Evolutionary conservation across 2,888 invertebrate genomes (phyloP).

Genomic region (Theretra japonica): DNA sequence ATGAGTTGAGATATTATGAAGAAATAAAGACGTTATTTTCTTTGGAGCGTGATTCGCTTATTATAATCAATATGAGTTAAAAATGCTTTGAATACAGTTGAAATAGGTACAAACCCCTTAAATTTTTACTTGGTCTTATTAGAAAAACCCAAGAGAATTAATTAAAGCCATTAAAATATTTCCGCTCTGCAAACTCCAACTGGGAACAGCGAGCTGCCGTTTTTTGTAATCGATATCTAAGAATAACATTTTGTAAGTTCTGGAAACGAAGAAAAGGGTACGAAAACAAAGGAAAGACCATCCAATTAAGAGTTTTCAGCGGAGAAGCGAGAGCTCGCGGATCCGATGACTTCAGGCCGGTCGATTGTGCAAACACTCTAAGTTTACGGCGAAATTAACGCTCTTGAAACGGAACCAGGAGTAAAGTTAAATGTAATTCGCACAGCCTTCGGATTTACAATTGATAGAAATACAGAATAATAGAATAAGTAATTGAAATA

Average conservation of each 20-base stretch:
- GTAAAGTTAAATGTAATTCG: background rate
- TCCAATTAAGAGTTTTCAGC: conserved; percentile 24
- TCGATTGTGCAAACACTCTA: background rate
- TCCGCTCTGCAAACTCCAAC: background rate
- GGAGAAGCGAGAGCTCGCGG: background rate
- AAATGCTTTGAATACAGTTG: no score
- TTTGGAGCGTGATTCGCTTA: no score
- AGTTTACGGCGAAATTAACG: background rate
- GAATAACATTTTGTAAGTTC: background rate
- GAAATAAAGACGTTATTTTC: no score
- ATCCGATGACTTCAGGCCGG: conserved; percentile 1
- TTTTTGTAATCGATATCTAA: conserved; percentile 14
- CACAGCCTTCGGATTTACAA: no score
- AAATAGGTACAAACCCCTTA: background rate
- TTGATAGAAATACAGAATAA: no score
- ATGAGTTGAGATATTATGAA: no score
- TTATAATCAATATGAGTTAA: no score
- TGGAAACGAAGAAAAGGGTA: conserved; percentile 2
- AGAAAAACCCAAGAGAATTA: background rate
- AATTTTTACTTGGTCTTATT: background rate
- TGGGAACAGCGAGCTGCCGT: background rate
- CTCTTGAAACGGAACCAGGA: background rate
- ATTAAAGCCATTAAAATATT: background rate
- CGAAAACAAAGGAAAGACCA: conserved; percentile 11
- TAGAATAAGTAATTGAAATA: no score